Evolutionary conservation across 2,888 invertebrate genomes (phyloP).

Genomic region (Morinoia aosen): DNA sequence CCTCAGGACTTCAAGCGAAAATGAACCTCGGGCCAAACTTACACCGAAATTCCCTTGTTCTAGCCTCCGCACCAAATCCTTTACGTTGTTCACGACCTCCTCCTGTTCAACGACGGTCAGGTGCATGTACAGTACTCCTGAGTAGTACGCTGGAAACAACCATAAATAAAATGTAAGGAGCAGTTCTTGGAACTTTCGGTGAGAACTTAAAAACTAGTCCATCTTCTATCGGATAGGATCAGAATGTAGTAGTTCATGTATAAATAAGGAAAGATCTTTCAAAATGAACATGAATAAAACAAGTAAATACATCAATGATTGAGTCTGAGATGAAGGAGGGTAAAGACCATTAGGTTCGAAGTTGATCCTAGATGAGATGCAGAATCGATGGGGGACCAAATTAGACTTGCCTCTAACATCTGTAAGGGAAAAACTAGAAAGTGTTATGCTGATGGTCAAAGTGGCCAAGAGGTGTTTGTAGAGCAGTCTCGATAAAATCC

Average conservation of each 20-base stretch:
- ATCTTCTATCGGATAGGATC: neutral
- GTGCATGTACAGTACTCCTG: constrained; percentile 21
- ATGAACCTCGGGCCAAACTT: neutral
- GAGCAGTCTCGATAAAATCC: neutral
- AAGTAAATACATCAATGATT: neutral
- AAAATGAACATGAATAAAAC: neutral
- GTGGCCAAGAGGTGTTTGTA: neutral
- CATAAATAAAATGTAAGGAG: neutral
- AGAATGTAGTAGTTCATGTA: neutral
- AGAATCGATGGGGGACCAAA: neutral
- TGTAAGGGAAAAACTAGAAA: neutral
- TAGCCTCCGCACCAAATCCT: neutral
- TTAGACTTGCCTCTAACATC: neutral
- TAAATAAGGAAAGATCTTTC: neutral
- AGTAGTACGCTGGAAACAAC: neutral
- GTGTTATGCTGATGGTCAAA: neutral
- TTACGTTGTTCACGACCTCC: neutral
- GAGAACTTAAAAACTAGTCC: neutral
- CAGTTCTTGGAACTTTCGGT: neutral
- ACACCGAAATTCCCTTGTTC: neutral
- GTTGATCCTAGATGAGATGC: neutral
- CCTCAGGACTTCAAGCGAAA: neutral
- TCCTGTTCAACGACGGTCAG: constrained; percentile 22
- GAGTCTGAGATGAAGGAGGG: neutral
- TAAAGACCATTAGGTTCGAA: neutral